phyloP scores from a whole-genome alignment of 2,113 vertebrate species.

The Cyprinodon brontotheroides region DNA sequence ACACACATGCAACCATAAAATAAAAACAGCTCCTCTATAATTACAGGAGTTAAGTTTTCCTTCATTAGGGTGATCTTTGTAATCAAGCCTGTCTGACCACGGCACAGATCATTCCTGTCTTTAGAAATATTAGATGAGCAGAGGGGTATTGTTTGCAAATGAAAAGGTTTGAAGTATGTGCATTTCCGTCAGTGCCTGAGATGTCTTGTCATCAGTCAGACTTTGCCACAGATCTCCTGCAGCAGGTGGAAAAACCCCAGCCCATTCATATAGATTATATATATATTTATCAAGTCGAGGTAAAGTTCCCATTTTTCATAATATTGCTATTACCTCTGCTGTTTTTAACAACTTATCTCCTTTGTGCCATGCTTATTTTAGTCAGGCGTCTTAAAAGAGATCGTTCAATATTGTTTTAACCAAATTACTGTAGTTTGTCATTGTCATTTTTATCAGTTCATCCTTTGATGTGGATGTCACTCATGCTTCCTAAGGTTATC shows the following conservation, averaged over 20 bases:
- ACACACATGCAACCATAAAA: conserved; percentile 22
- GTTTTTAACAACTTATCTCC: background rate
- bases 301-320: background rate
- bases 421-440: background rate
- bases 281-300: background rate
- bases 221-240: background rate
- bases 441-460: conserved; percentile 25
- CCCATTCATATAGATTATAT: background rate
- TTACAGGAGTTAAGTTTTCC: conserved; percentile 46
- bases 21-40: conserved; percentile 39
- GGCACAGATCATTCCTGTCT: conserved; percentile 32
- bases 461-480: conserved; percentile 26
- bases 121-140: background rate
- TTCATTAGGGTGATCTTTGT: conserved; percentile 59
- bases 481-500: conserved; percentile 32
- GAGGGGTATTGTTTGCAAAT: background rate
- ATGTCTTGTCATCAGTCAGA: background rate
- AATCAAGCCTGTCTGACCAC: conserved; percentile 23
- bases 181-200: too few relatives aligned
- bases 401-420: background rate
- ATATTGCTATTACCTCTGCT: background rate
- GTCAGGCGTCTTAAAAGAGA: background rate
- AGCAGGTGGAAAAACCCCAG: background rate
- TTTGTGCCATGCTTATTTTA: background rate
- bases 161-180: background rate